Evolutionary conservation across 2,113 vertebrate genomes (phyloP), one percentile per base, ranked within the genome.

Genomic region (Psittacula cyanocephala): DNA sequence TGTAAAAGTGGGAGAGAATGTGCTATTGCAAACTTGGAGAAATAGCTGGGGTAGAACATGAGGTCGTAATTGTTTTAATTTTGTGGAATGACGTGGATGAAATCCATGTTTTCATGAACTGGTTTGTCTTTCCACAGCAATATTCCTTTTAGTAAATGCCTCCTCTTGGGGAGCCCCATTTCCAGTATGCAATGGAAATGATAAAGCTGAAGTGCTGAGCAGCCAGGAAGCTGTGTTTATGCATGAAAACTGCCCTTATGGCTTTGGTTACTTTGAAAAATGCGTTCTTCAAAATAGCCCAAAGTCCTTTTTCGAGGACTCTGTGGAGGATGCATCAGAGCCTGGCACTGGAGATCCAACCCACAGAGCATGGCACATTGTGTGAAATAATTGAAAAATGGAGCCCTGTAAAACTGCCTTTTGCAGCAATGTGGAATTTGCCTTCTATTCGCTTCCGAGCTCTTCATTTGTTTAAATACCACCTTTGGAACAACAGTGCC

Each of bases 381-480:
- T 39, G 8, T 50, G 55, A 78, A 75, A 53, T 85, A 86, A 69
- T 19, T 57, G 72, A 86, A 60, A 81, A 91, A 77, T 65, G 10
- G 17, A 25, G 41, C 85, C 88, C 75, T 91, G 14, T 64, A 33
- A 75, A 81, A 82, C 64, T 3, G 11, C 39, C 76, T 91, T 93
- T 89, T 57, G 59, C 52, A 88, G 72, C 49, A 88, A 81, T 75
- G 55, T 53, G 85, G 69, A 69, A 23, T 91, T 86, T 93, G 93
- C 85, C 60, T 88, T 76, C 64, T 92, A 7, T 95, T 96, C 92
- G 76, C 64, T 95, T 94, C 69, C 24, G 64, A 89, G 63, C 78
- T 96, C 70, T 82, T 47, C 23, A n/a, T 39, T 86, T 64, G 53
- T 93, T 86, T 68, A 87, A 96, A 92, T 83, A 76, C 57, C 68